Base-by-base conservation (phyloP, 2,888 invertebrate species). In the Anagyrus pseudococci region DNA sequence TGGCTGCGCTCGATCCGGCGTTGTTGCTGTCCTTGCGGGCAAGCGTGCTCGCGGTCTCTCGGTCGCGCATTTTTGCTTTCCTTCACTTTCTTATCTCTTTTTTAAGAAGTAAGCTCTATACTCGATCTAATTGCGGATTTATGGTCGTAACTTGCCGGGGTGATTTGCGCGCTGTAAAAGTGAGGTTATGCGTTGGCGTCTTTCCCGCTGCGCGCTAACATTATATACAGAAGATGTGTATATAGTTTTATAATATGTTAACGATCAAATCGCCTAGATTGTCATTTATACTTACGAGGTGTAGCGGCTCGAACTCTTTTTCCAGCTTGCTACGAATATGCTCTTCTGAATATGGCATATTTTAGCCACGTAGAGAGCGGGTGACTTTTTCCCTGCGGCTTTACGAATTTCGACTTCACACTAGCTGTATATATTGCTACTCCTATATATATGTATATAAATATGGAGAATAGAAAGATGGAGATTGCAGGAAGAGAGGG, bases 321-420 rank as follows among this genome's bases (percentile, higher is more conserved):
- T 81, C 82, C 73, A 90, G 83, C 82, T 89, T 90, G 72, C 86
- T 84, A 79, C 85, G 86, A 75, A 90, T 83, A 79, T 88, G 84
- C 73, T 84, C 85, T 81, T 86, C 88, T 71, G 86, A 85, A 81
- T 87, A 87, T 79, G 86, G 84, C 88, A 88, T 88, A 82, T 82
- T 85, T 62, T 59, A 8, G 50, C 44, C 56, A 56, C 56, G 56
- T 57, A 49, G 33, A 23, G 26, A 20, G 6, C 4, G 10, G n/a
- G 23, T 47, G 7, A 4, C 23, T 22, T 17, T n/a, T 6, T 20
- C 29, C 20, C 33, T 49, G 29, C 33, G 13, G 4, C 29, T n/a
- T 48, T 48, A 25, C 1, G 4, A 1, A 25, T 8, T 26, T 17
- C 13, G 15, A 47, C 2, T 8, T n/a, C 7, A 13, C 1, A 47